Evolutionary conservation across 2,888 invertebrate species (phyloP).

Genomic region (Leucophenga montana): DNA sequence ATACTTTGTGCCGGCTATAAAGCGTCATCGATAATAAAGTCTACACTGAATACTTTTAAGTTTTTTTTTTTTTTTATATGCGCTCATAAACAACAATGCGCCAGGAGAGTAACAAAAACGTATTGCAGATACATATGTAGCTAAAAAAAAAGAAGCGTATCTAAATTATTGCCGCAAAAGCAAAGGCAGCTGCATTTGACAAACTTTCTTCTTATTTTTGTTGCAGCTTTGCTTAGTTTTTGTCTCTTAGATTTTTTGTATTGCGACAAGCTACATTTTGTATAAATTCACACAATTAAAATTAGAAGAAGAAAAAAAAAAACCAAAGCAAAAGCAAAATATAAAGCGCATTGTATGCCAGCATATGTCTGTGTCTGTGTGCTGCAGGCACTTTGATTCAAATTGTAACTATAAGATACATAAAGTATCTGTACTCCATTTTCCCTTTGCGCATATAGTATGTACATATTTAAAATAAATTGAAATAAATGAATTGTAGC

Average conservation of each 20-base stretch:
- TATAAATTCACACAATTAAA: constrained; percentile 14
- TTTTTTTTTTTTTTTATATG: background rate
- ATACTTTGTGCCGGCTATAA: constrained; percentile 14
- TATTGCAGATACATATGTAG: background rate
- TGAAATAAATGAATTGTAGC: constrained; percentile 39
- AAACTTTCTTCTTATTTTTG: constrained; percentile 13
- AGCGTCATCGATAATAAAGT: background rate
- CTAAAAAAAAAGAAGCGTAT: background rate
- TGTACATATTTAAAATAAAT: constrained; percentile 59
- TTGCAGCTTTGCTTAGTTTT: background rate
- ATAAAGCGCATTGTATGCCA: background rate
- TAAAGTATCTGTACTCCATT: constrained; percentile 18
- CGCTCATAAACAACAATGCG: background rate
- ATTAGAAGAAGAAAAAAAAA: background rate
- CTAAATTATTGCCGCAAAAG: background rate
- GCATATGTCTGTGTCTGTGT: background rate
- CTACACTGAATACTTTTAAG: background rate
- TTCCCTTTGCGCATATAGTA: constrained; percentile 42
- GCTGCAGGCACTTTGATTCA: no score
- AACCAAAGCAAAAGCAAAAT: background rate
- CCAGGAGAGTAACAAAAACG: background rate
- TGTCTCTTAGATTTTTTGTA: no score
- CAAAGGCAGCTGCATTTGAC: constrained; percentile 3
- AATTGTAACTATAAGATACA: constrained; percentile 19
- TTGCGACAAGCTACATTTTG: constrained; percentile 21